Evolutionary conservation across 1,140 invertebrate species (phyloP), one percentile per base, ranked within the genome.

Genomic region (Wasmannia auropunctata): DNA sequence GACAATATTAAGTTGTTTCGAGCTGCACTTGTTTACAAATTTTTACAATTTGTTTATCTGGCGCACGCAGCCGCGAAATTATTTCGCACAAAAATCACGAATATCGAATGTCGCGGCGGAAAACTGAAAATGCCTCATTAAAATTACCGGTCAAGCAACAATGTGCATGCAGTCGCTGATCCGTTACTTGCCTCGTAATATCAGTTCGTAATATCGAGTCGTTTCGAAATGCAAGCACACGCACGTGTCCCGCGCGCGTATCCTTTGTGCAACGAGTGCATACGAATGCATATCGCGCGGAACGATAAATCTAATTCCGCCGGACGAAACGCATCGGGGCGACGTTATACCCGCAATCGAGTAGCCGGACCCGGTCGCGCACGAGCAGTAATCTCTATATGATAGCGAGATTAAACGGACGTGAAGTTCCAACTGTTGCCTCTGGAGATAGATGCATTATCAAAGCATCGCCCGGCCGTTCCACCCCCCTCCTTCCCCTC

Each of bases 381-480:
- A 51, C 49, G 70, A 28, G 51, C 58, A 58, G 37, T 83, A 83
- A 83, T 83, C 79, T 83, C 76, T 37, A 22, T 58, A 79, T 86
- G 76, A 86, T 86, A 81, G 76, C 43, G 54, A 81, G 77, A 86
- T 69, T 80, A 80, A 81, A 67, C 62, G 75, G 63, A 79, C 40
- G 51, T 46, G 51, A 86, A 81, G 76, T 86, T 70, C 76, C 85
- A 86, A 86, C 85, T 86, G 76, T 86, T 86, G 75, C 76, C 85
- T 69, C 67, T 81, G 62, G 62, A 86, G 77, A 86, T 81, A 80
- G 85, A 81, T 86, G 56, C 40, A 69, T 86, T 69, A 86, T 86
- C 85, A 86, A 81, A 81, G 62, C 58, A 56, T n/a, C 49, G 81
- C 11, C n/a, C 28, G 81, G 6, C n/a, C 28, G 63, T 67, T 86